phyloP scores from a whole-genome alignment of 2,797 vertebrate genomes.

The Thamnophis elegans region DNA sequence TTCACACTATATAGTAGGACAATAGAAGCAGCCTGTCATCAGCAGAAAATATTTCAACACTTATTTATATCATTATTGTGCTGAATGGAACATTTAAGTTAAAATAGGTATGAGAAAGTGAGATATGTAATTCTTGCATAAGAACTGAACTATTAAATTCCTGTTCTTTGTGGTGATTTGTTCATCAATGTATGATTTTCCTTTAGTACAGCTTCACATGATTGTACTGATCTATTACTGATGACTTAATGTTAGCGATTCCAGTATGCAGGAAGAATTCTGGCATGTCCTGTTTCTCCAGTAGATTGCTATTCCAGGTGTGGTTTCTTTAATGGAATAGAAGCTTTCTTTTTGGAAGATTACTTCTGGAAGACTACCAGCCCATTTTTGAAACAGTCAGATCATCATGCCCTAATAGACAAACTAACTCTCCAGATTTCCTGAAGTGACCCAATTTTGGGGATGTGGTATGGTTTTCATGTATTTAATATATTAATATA shows the following conservation, averaged over 20 bases:
- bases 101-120: neutral
- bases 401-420: neutral
- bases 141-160: neutral
- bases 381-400: neutral
- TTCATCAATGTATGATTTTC: neutral
- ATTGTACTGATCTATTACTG: neutral
- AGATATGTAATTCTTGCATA: neutral
- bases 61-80: neutral
- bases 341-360: neutral
- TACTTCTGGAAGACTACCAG: neutral
- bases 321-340: neutral
- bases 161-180: neutral
- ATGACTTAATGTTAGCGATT: neutral
- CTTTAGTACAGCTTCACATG: neutral
- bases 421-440: neutral
- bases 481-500: neutral
- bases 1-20: neutral
- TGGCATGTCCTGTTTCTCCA: neutral
- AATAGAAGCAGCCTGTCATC: neutral
- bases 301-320: neutral
- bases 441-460: neutral
- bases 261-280: neutral
- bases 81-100: neutral
- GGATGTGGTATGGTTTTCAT: neutral
- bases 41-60: neutral